phyloP scores from a whole-genome alignment of 1,140 invertebrate species.

The Pseudobourletiella spinata region DNA sequence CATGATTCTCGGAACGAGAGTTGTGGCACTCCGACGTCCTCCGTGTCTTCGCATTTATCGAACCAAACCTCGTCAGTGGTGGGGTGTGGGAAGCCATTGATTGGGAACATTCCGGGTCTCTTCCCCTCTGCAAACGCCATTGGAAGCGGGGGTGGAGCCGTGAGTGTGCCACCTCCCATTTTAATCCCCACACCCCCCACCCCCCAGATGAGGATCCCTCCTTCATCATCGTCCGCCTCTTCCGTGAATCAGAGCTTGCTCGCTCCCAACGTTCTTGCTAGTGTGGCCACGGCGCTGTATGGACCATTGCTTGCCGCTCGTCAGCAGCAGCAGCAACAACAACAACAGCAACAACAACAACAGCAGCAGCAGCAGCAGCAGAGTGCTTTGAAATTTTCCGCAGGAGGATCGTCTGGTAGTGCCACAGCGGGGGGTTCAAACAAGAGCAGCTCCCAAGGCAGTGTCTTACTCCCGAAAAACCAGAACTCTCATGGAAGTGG shows the following conservation, averaged over 20 bases:
- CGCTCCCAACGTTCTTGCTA: conserved; percentile 24
- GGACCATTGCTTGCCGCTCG: conserved; percentile 20
- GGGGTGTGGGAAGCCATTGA: conserved; percentile 14
- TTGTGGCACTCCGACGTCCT: not conserved
- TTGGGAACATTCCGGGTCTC: conserved; percentile 40
- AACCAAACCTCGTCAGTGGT: conserved; percentile 3
- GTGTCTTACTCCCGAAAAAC: conserved; percentile 27
- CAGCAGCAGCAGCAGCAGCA: not conserved
- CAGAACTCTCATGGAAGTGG: conserved; percentile 20
- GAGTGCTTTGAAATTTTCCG: not conserved
- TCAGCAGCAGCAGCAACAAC: conserved; percentile 14
- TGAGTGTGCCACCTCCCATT: conserved; percentile 17
- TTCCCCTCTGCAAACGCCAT: conserved; percentile 35
- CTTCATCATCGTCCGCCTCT: not conserved
- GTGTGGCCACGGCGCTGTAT: conserved; percentile 28
- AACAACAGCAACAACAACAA: not conserved
- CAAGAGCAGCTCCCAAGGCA: conserved; percentile 8
- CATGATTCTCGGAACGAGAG: conserved; percentile 1
- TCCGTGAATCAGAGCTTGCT: conserved; percentile 19
- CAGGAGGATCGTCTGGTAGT: conserved; percentile 1
- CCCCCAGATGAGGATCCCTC: conserved; percentile 17
- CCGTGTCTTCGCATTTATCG: not conserved
- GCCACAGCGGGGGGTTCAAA: conserved; percentile 18
- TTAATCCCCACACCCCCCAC: conserved; percentile 32
- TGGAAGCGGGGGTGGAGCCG: conserved; percentile 11